Conservation (phyloP, 1,140 invertebrate species). For the Trichomalopsis sarcophagae region DNA sequence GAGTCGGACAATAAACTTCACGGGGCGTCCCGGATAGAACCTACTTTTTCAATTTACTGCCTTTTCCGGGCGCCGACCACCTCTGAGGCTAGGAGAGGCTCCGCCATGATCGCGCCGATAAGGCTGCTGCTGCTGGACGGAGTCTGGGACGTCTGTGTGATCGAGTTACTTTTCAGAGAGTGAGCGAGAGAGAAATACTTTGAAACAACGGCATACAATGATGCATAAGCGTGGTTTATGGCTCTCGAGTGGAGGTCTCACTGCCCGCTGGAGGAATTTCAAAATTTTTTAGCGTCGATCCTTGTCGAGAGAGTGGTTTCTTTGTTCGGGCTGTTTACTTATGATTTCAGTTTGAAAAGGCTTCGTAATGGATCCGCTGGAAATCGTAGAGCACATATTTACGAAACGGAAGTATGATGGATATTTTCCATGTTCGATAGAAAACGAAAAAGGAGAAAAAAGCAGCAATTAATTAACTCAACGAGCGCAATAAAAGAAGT, state of each 20-base stretch:
- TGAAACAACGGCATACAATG: constrained; percentile 4
- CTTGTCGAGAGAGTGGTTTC: neutral
- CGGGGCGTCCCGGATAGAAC: constrained; percentile 17
- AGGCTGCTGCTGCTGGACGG: neutral
- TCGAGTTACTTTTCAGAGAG: neutral
- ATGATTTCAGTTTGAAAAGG: neutral
- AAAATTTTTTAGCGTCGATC: neutral
- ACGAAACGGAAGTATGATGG: neutral
- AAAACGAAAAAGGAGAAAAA: too few species aligned
- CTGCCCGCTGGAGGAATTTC: neutral
- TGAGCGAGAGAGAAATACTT: neutral
- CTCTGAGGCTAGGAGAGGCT: neutral
- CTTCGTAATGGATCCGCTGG: neutral
- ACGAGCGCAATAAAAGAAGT: neutral
- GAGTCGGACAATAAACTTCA: constrained; percentile 56
- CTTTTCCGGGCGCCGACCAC: constrained; percentile 28
- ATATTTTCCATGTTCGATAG: neutral
- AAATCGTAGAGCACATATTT: neutral
- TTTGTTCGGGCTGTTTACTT: neutral
- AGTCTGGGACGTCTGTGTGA: neutral
- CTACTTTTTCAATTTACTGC: constrained; percentile 25
- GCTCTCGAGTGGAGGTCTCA: neutral
- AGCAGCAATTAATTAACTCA: neutral
- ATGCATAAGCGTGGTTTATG: constrained; percentile 27
- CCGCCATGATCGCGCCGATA: constrained; percentile 16